A percentile compares a stretch with the other conserved stretches of the same genome.
These are phyloP conservation scores for Ageneiosus marmoratus DNA, from an alignment of 2,113 vertebrate species.

Conservation along the genomic window DNA sequence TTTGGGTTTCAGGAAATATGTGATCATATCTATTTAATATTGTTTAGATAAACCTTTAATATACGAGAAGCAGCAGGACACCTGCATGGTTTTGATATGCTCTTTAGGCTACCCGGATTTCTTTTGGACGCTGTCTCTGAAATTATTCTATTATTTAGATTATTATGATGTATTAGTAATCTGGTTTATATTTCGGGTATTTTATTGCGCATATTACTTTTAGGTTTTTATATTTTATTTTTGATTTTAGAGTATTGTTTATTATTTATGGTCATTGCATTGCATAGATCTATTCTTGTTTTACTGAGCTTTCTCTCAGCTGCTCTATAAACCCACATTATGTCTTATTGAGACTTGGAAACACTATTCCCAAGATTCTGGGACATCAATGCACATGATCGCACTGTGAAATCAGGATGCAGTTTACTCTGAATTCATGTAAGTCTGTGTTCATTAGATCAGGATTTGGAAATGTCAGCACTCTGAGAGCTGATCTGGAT, in stretches of 20 bases:
- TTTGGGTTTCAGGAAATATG: not conserved
- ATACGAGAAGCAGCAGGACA: not conserved
- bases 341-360: not conserved
- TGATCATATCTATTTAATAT: not conserved
- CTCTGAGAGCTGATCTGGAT: not conserved
- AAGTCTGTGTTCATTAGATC: constrained; percentile 7
- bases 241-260: too few species aligned
- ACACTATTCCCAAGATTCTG: not conserved
- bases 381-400: not conserved
- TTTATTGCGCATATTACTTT: not conserved
- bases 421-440: not conserved
- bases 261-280: too few species aligned
- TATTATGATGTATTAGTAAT: not conserved
- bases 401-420: not conserved
- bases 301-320: not conserved
- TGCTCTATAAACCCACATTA: not conserved
- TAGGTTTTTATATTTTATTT: too few species aligned
- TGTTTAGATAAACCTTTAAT: not conserved
- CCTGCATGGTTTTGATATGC: not conserved
- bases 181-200: not conserved
- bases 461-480: not conserved
- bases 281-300: not conserved
- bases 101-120: not conserved
- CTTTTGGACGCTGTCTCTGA: not conserved
- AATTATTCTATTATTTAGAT: not conserved